Evolutionary conservation across 2,888 invertebrate genomes (phyloP).

Genomic region (Mycogona germanica): DNA sequence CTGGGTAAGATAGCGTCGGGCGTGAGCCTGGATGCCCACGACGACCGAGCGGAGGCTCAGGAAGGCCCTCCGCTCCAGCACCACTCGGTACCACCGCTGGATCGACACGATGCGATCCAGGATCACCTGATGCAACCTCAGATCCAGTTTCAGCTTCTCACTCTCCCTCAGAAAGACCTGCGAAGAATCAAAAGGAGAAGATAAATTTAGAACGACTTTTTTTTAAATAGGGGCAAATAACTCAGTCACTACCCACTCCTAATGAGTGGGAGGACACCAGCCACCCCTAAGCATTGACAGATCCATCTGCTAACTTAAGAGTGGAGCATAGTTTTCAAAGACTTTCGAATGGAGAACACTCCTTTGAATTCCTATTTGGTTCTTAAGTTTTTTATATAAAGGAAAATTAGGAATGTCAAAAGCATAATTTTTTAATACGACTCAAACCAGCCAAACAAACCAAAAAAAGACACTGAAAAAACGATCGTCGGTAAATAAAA

Average conservation of each 20-base stretch:
- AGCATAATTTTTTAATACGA: background rate
- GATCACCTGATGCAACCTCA: slow-evolving; percentile 82
- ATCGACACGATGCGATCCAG: slow-evolving; percentile 84
- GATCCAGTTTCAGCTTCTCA: slow-evolving; percentile 84
- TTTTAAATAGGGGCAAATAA: too few relatives aligned
- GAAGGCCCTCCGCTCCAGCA: slow-evolving; percentile 64
- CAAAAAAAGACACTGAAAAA: too few relatives aligned
- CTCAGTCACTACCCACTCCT: too few relatives aligned
- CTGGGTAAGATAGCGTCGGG: slow-evolving; percentile 52
- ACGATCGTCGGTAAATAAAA: too few relatives aligned
- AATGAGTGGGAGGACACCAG: too few relatives aligned
- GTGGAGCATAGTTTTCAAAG: too few relatives aligned
- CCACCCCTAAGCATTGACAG: too few relatives aligned
- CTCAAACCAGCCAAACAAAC: too few relatives aligned
- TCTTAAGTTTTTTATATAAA: too few relatives aligned
- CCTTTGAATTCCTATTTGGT: too few relatives aligned
- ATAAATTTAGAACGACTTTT: background rate
- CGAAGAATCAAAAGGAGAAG: background rate
- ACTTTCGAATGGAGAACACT: too few relatives aligned
- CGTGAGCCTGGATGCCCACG: slow-evolving; percentile 56
- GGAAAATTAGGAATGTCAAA: slow-evolving; percentile 1
- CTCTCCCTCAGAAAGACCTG: slow-evolving; percentile 78
- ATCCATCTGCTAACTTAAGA: too few relatives aligned
- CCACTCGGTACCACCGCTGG: slow-evolving; percentile 80
- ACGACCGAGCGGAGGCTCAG: slow-evolving; percentile 58